These are phyloP conservation scores for Melanostoma mellinum DNA, from an alignment of 2,888 invertebrate species.

Conservation along the genomic window DNA sequence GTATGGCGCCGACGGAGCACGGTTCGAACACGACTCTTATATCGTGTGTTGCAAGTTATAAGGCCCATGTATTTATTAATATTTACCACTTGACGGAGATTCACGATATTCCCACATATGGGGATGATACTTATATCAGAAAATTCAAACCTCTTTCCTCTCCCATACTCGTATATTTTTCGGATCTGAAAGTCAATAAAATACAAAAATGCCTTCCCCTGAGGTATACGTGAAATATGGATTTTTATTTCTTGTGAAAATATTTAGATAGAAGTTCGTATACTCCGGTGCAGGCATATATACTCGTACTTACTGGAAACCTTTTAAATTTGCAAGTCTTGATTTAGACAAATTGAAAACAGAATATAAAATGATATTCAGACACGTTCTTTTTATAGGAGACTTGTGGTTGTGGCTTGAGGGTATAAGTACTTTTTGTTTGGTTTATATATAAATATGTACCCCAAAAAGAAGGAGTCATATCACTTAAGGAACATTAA, in stretches of 20 bases:
- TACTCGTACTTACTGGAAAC: conserved; percentile 47
- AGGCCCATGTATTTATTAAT: conserved; percentile 66
- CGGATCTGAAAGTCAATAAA: conserved; percentile 54
- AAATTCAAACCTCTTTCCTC: conserved; percentile 21
- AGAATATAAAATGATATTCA: conserved; percentile 67
- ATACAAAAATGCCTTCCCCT: conserved; percentile 43
- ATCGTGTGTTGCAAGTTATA: conserved; percentile 29
- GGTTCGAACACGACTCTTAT: conserved; percentile 15
- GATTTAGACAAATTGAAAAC: conserved; percentile 75
- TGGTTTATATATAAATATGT: neutral
- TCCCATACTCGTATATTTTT: conserved; percentile 4
- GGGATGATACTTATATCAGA: conserved; percentile 44
- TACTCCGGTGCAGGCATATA: neutral
- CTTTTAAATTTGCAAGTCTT: conserved; percentile 74
- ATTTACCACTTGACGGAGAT: conserved; percentile 57
- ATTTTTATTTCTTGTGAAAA: conserved; percentile 61
- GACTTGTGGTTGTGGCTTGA: conserved; percentile 54
- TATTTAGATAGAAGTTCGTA: conserved; percentile 44
- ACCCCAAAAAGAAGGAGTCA: conserved; percentile 38
- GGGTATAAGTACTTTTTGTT: conserved; percentile 8
- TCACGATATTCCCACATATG: conserved; percentile 33
- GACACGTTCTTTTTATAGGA: conserved; percentile 64
- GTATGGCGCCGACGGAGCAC: neutral
- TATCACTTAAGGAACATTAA: conserved; percentile 66
- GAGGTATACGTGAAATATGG: conserved; percentile 58